Evolutionary conservation across 2,888 invertebrate species (phyloP), one percentile per base, ranked within the genome.

Genomic region (Tetheella fluctuosa): DNA sequence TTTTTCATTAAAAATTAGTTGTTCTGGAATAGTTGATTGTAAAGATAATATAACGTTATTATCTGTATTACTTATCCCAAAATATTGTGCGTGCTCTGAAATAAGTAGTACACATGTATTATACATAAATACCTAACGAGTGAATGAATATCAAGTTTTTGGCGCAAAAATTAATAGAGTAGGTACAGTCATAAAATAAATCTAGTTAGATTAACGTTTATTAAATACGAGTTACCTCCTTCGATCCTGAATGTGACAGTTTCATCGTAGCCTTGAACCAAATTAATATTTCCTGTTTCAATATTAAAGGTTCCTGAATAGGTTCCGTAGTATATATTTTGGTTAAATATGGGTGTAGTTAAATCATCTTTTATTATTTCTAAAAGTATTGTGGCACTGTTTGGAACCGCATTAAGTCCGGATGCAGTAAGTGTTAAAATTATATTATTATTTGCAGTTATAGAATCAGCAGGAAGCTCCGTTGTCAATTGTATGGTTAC

Each of bases 341-440:
- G 74, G 59, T 65, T 80, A 64, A 90, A 88, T 23, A 85, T 71
- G 39, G 89, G 90, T 60, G 89, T 88, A 2, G 69, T 69, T 3
- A 64, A 64, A 67, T 89, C 89, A 52, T 84, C 79, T 74, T 86
- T 87, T 73, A 89, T 78, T 68, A 91, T 75, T 63, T 88, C 84
- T 56, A 93, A 63, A 42, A 89, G 59, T 57, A 93, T 68, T 64
- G 69, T 82, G 52, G 88, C 80, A 2, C 79, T 80, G 34, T 86
- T 68, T 58, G 76, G 69, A 63, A 83, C 60, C 4, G 89, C 82
- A 62, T 84, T 81, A 13, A 74, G 58, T 37, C 79, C 86, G 61
- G 77, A 76, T 60, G 93, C 92, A 58, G 70, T 70, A 15, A 93
- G 66, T 30, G 74, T 82, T 57, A 93, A 68, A 25, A 79, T 65